Conservation (phyloP, 1,140 invertebrate genomes). For the Calliphora vicina region DNA sequence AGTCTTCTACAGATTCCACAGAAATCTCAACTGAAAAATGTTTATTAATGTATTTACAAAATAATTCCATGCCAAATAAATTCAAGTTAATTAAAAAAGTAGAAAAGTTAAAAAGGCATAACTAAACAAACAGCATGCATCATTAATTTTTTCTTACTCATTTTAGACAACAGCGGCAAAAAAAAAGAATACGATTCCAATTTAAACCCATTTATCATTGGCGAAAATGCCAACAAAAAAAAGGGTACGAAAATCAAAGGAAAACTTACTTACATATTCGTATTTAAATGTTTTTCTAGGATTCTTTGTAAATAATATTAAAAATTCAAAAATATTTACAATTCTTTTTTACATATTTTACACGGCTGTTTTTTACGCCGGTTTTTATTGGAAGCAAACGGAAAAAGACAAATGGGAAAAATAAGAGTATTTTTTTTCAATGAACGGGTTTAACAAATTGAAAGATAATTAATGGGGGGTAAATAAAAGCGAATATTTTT, state of each 20-base stretch:
- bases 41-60: not conserved
- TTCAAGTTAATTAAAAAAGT: not conserved
- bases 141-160: not conserved
- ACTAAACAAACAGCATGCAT: not conserved
- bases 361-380: not conserved
- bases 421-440: not conserved
- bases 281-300: not conserved
- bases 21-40: not conserved
- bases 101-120: not conserved
- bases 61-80: not conserved
- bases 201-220: not conserved
- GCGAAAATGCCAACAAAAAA: not conserved
- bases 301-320: not conserved
- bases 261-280: not conserved
- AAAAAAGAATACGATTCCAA: not conserved
- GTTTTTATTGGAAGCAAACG: not conserved
- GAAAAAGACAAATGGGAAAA: conserved; percentile 2
- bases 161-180: not conserved
- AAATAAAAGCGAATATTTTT: not conserved
- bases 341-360: not conserved
- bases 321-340: not conserved
- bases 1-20: too few species aligned
- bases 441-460: conserved; percentile 19
- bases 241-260: not conserved
- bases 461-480: conserved; percentile 24